phyloP scores from a whole-genome alignment of 2,113 vertebrate species.

The Lophura nycthemera region DNA sequence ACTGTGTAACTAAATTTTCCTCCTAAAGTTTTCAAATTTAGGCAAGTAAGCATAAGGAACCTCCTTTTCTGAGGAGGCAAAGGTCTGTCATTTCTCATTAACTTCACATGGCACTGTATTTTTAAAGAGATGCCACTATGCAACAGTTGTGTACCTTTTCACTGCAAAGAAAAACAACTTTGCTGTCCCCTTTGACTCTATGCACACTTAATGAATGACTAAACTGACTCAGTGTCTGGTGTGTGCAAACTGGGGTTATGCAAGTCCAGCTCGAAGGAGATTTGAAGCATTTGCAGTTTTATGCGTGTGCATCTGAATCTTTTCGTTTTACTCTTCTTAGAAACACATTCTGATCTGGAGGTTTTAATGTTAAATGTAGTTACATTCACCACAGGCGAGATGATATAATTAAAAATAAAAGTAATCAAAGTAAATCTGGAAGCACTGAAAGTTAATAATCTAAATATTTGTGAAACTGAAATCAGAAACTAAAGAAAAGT shows the following conservation, averaged over 20 bases:
- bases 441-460: conserved; percentile 32
- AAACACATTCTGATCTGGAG: neutral
- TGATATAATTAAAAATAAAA: neutral
- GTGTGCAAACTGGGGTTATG: neutral
- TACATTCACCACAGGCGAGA: neutral
- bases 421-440: conserved; percentile 32
- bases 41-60: neutral
- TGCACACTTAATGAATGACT: neutral
- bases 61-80: neutral
- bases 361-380: neutral
- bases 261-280: neutral
- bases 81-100: neutral
- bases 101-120: accelerated
- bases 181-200: accelerated
- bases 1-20: accelerated
- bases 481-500: neutral
- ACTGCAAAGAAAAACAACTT: neutral
- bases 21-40: neutral
- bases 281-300: neutral
- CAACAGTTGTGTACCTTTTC: neutral
- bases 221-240: accelerated
- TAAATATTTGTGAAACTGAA: conserved; percentile 33
- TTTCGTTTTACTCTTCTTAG: neutral
- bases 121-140: neutral
- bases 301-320: neutral